Percentiles rank a stretch among this genome's conserved stretches.
Evolutionary conservation across 2,113 vertebrate genomes (phyloP).

Genomic region (Empidonax alnorum): DNA sequence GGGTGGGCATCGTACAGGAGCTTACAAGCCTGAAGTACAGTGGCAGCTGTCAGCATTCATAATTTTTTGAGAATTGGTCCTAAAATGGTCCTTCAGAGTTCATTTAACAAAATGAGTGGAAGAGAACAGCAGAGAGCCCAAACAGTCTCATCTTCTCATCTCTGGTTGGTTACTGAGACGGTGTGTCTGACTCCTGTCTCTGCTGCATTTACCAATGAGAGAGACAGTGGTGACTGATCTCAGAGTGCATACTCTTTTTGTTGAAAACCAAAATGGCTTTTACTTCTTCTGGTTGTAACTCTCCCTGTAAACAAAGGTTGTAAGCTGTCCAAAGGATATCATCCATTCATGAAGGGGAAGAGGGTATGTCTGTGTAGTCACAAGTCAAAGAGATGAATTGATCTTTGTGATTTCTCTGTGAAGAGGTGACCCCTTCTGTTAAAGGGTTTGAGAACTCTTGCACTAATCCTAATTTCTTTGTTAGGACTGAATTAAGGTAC

Average conservation of each 20-base stretch:
- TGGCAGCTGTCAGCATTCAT: constrained; percentile 20
- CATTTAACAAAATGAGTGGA: background rate
- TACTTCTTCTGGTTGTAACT: background rate
- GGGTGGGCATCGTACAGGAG: constrained; percentile 10
- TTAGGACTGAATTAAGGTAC: background rate
- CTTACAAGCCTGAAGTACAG: background rate
- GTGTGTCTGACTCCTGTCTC: background rate
- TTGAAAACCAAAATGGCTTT: background rate
- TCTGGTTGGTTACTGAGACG: background rate
- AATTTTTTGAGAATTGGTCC: background rate
- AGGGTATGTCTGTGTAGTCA: background rate
- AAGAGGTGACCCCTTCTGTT: background rate
- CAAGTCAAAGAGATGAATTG: background rate
- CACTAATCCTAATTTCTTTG: background rate
- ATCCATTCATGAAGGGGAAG: background rate
- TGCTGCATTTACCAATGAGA: background rate
- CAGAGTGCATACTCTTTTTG: background rate
- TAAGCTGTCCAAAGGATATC: background rate
- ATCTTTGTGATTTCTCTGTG: background rate
- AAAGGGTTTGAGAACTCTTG: background rate
- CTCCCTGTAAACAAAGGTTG: background rate
- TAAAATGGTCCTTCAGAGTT: background rate
- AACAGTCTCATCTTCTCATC: accelerated
- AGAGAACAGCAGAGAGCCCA: background rate
- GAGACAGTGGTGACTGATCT: background rate